Evolutionary conservation across 2,888 invertebrate genomes (phyloP).

Genomic region (Orgyia antiqua): DNA sequence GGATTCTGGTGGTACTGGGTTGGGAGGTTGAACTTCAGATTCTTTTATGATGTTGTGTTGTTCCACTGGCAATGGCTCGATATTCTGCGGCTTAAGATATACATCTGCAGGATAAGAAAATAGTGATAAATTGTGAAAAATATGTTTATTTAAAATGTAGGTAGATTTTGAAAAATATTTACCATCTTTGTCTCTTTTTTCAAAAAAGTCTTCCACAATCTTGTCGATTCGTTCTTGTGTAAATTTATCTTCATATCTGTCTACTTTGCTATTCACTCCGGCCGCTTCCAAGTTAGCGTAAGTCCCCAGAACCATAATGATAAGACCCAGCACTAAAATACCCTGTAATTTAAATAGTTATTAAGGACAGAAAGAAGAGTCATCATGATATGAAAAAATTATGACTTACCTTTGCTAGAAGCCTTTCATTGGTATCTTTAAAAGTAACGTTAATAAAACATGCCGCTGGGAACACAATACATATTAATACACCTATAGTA

Average conservation of each 20-base stretch:
- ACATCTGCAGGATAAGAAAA: conserved; percentile 44
- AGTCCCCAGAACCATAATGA: conserved; percentile 93
- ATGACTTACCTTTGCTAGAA: conserved; percentile 85
- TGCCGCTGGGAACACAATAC: conserved; percentile 94
- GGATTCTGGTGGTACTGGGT: conserved; percentile 65
- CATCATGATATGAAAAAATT: too few species aligned
- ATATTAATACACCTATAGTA: conserved; percentile 95
- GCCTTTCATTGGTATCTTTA: conserved; percentile 89
- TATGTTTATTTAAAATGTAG: conserved; percentile 3
- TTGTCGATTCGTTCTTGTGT: conserved; percentile 61
- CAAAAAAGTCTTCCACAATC: conserved; percentile 67
- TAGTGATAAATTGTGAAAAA: too few species aligned
- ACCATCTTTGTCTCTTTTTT: conserved; percentile 52
- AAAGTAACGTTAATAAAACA: conserved; percentile 91
- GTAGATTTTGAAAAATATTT: conserved; percentile 2
- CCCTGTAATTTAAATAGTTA: conserved; percentile 67
- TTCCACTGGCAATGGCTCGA: conserved; percentile 24
- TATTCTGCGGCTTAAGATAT: conserved; percentile 32
- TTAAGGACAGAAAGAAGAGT: too few species aligned
- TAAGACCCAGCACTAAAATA: conserved; percentile 88
- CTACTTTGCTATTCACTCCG: conserved; percentile 59
- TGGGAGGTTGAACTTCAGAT: conserved; percentile 66
- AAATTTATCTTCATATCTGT: conserved; percentile 54
- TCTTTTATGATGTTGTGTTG: conserved; percentile 39
- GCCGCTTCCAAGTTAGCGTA: conserved; percentile 91